phyloP scores from a whole-genome alignment of 2,797 vertebrate species.

The Scolopax rusticola region DNA sequence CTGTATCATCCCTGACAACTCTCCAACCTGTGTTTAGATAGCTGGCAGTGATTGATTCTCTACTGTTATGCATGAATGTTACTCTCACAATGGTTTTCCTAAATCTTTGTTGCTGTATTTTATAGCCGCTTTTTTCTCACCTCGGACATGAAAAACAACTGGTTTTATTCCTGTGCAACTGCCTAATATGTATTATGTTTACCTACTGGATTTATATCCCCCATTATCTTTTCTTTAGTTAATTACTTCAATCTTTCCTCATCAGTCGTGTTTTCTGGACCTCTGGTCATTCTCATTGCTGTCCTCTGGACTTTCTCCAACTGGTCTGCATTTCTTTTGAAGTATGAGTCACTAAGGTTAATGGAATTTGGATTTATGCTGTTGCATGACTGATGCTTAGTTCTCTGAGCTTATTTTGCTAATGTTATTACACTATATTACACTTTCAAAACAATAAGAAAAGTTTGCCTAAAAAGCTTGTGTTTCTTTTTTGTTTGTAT shows the following conservation, averaged over 20 bases:
- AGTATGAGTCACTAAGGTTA: conserved; percentile 1
- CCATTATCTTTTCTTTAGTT: not conserved
- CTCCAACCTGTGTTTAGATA: not conserved
- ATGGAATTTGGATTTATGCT: conserved; percentile 26
- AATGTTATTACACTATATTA: not conserved
- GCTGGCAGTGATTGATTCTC: not conserved
- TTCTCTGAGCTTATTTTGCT: not conserved
- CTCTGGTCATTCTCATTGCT: conserved; percentile 1
- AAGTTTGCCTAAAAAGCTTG: not conserved
- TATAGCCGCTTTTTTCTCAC: not conserved
- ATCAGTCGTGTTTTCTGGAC: not conserved
- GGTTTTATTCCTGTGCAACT: not conserved
- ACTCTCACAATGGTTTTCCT: not conserved
- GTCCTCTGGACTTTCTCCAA: not conserved
- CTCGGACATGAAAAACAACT: not conserved
- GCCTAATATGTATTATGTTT: not conserved
- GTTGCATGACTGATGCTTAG: not conserved
- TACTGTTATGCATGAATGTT: not conserved
- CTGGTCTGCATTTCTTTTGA: not conserved
- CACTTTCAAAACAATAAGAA: not conserved
- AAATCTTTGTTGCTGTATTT: not conserved
- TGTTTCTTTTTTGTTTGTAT: not conserved
- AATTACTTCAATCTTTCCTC: not conserved
- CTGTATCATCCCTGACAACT: not conserved
- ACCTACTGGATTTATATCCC: not conserved